Evolutionary conservation across 1,140 invertebrate species (phyloP).

Genomic region (Daktulosphaira vitifoliae): DNA sequence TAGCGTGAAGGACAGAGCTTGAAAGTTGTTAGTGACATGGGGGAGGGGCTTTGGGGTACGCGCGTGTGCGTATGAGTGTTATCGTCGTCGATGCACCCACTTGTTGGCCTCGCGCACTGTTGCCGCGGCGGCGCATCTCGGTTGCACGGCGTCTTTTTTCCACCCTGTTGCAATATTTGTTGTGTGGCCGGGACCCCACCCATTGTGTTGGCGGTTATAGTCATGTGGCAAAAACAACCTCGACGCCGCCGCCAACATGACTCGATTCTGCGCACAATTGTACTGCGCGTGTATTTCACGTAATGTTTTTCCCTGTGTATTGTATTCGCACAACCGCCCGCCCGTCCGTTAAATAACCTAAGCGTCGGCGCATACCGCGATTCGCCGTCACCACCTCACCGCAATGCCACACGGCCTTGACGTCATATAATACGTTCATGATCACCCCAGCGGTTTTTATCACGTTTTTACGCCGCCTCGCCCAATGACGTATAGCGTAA

Average conservation of each 20-base stretch:
- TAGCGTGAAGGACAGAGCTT: conserved; percentile 16
- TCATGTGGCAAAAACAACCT: conserved; percentile 15
- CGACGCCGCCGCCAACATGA: background rate
- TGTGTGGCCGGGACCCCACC: conserved; percentile 22
- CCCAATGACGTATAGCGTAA: conserved; percentile 8
- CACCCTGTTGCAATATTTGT: conserved; percentile 23
- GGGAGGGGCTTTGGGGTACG: conserved; percentile 1
- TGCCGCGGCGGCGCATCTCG: conserved; percentile 1
- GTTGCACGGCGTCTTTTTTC: conserved; percentile 25
- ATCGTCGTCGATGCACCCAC: conserved; percentile 25
- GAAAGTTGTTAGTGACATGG: conserved; percentile 5
- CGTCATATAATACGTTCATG: conserved; percentile 17
- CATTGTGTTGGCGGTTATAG: background rate
- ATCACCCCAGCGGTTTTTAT: conserved; percentile 18
- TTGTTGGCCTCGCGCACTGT: conserved; percentile 29
- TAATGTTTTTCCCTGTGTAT: conserved; percentile 3
- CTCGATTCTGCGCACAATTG: background rate
- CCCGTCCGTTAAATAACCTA: background rate
- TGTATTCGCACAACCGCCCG: background rate
- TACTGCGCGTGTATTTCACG: background rate
- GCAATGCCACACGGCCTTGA: conserved; percentile 3
- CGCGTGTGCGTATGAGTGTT: background rate
- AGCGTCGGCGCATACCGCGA: background rate
- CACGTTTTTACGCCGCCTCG: conserved; percentile 18
- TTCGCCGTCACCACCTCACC: background rate